These are phyloP conservation scores for Pantherophis guttatus DNA, from an alignment of 2,113 vertebrate species.

Conservation along the genomic window DNA sequence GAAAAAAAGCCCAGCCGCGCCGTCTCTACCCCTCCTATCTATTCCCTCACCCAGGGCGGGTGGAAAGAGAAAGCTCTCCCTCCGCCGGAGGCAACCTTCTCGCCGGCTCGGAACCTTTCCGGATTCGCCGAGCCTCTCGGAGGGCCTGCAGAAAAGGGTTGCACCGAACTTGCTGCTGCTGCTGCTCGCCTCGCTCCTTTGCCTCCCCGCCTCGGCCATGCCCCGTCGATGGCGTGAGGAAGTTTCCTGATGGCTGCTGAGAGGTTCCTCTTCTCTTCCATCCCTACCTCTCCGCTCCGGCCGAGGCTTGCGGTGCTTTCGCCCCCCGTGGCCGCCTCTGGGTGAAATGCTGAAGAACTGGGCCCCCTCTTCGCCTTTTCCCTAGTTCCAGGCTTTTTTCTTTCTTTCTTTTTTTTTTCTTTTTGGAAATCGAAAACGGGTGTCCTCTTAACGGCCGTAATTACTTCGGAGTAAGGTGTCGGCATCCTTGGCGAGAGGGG, in stretches of 20 bases:
- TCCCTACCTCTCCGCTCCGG: neutral
- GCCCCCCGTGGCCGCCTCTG: neutral
- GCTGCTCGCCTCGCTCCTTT: neutral
- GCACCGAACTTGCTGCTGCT: neutral
- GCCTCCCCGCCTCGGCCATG: neutral
- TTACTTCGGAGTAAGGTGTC: neutral
- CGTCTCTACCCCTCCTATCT: neutral
- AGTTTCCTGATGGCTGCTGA: conserved; percentile 6
- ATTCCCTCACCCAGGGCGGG: neutral
- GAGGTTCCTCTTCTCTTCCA: neutral
- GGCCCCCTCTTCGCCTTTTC: neutral
- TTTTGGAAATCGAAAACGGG: neutral
- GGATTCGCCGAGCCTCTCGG: neutral
- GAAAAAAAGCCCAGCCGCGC: neutral
- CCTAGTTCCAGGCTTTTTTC: neutral
- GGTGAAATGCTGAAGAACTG: neutral
- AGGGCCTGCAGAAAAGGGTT: conserved; percentile 35
- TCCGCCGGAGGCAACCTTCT: neutral
- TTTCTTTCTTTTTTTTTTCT: too few relatives aligned
- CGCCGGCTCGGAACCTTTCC: neutral
- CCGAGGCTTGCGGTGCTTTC: neutral
- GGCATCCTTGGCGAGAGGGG: neutral
- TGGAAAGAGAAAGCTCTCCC: neutral
- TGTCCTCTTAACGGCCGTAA: neutral
- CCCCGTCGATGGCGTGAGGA: neutral